Conservation (phyloP, 2,888 invertebrate genomes). For the Melangyna quadrimaculata region DNA sequence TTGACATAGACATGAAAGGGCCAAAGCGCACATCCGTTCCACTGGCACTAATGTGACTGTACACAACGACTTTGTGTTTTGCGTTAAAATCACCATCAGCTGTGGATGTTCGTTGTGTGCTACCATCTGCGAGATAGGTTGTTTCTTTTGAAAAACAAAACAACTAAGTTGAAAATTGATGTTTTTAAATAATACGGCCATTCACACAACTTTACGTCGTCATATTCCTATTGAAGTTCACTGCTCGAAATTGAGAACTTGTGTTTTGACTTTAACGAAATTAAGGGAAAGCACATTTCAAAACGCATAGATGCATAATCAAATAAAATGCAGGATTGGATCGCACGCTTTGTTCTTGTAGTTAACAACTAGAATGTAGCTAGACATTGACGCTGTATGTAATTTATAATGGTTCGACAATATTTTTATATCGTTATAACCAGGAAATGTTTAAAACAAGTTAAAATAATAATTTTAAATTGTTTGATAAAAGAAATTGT, state of each 20-base stretch:
- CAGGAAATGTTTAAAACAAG: too few species aligned
- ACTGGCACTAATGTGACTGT: not conserved
- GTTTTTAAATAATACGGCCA: slow-evolving; percentile 50
- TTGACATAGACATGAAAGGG: slow-evolving; percentile 63
- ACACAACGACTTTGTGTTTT: slow-evolving; percentile 34
- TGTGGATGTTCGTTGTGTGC: slow-evolving; percentile 14
- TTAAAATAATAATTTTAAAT: too few species aligned
- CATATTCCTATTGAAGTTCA: slow-evolving; percentile 55
- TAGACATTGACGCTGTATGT: too few species aligned
- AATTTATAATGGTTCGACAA: too few species aligned
- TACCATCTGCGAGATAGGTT: not conserved
- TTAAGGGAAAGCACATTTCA: slow-evolving; percentile 43
- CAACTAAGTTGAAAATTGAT: slow-evolving; percentile 10
- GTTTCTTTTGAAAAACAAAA: slow-evolving; percentile 5
- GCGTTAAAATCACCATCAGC: slow-evolving; percentile 25
- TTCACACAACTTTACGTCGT: slow-evolving; percentile 37
- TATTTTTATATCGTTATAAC: too few species aligned
- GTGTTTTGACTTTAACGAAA: not conserved
- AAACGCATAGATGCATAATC: not conserved
- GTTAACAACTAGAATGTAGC: too few species aligned
- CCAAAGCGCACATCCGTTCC: slow-evolving; percentile 17
- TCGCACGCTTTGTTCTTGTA: too few species aligned
- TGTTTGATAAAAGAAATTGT: too few species aligned
- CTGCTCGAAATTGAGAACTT: slow-evolving; percentile 52
- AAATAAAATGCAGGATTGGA: too few species aligned